A percentile compares a stretch with the other conserved stretches of the same genome.
Conservation (phyloP, 2,888 invertebrate genomes). For the Nomada flava region DNA sequence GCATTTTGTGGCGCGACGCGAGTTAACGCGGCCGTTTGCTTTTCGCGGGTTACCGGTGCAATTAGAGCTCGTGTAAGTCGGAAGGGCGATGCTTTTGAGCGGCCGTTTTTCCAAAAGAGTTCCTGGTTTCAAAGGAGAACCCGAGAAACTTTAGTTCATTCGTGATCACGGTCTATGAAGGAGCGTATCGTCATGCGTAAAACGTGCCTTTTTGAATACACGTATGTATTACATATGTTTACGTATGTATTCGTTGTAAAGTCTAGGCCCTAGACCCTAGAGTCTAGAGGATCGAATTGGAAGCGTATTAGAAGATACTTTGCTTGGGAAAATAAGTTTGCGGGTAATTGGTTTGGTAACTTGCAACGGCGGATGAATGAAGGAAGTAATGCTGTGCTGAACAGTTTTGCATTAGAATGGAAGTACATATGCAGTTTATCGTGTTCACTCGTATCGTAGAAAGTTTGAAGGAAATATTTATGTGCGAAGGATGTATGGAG, state of each 20-base stretch:
- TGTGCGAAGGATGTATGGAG: not conserved
- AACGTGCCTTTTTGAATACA: not conserved
- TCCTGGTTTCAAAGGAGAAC: not conserved
- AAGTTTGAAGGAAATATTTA: not conserved
- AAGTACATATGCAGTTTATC: not conserved
- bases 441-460: not conserved
- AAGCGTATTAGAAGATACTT: not conserved
- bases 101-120: not conserved
- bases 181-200: not conserved
- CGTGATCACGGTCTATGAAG: not conserved
- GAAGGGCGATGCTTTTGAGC: not conserved
- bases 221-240: too few species aligned
- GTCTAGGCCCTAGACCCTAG: too few species aligned
- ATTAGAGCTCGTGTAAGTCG: not conserved
- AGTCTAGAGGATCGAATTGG: not conserved
- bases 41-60: not conserved
- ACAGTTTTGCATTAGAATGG: not conserved
- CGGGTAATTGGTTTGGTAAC: not conserved
- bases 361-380: not conserved
- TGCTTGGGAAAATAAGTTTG: not conserved
- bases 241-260: not conserved
- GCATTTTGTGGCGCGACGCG: not conserved
- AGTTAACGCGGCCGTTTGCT: slow-evolving; percentile 3
- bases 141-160: not conserved
- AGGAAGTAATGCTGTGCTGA: not conserved